Evolutionary conservation across 2,113 vertebrate genomes (phyloP).

Genomic region (Pelodiscus sinensis): DNA sequence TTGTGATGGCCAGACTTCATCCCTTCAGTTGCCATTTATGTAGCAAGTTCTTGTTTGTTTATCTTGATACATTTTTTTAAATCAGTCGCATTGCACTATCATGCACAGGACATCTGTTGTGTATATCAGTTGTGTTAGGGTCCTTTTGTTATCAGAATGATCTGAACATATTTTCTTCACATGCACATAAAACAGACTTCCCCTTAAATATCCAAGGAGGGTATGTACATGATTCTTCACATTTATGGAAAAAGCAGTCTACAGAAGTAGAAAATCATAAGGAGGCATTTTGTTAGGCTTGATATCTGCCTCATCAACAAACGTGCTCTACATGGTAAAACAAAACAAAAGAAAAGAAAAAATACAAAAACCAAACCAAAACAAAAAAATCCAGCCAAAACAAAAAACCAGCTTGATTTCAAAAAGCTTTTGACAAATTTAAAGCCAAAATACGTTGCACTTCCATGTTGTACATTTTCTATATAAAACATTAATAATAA

Average conservation of each 20-base stretch:
- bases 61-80: not conserved
- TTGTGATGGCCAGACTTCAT: not conserved
- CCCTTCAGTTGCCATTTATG: not conserved
- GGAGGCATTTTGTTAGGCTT: not conserved
- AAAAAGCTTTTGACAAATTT: not conserved
- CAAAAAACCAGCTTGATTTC: not conserved
- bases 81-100: not conserved
- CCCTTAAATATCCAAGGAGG: not conserved
- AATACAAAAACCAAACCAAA: too few relatives aligned
- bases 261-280: not conserved
- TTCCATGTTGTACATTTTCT: not conserved
- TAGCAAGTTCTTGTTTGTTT: not conserved
- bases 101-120: not conserved
- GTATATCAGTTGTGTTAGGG: not conserved
- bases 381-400: too few relatives aligned
- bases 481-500: not conserved
- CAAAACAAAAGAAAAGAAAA: not conserved
- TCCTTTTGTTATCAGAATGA: not conserved
- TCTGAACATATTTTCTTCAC: not conserved
- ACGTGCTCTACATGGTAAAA: accelerated
- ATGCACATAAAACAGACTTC: not conserved
- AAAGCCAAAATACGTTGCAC: not conserved
- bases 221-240: not conserved
- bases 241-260: conserved; percentile 16
- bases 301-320: not conserved